phyloP scores from a whole-genome alignment of 2,113 vertebrate genomes.

The Blennius ocellaris region DNA sequence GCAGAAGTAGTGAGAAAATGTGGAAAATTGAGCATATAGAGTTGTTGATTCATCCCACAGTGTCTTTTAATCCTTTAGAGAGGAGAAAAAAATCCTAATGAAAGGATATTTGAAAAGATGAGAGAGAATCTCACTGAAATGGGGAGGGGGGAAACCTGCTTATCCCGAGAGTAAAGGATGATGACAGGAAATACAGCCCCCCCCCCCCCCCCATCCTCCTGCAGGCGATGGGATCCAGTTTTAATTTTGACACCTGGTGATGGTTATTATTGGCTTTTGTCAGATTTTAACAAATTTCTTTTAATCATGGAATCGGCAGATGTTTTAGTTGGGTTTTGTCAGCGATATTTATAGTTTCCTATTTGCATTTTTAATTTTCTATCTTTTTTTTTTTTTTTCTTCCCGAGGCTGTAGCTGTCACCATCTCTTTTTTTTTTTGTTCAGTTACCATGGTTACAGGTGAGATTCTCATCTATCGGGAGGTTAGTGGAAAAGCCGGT shows the following conservation, averaged over 20 bases:
- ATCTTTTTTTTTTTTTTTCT: background rate
- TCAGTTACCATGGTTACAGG: background rate
- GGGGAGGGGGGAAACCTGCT: background rate
- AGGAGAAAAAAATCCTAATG: background rate
- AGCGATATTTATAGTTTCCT: background rate
- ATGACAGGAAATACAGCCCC: background rate
- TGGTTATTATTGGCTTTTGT: background rate
- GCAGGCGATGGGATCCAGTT: background rate
- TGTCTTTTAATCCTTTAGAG: background rate
- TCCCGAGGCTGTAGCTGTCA: background rate
- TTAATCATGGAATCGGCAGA: background rate
- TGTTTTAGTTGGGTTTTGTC: background rate
- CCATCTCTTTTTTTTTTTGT: background rate
- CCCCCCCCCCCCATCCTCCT: background rate
- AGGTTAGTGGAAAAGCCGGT: background rate
- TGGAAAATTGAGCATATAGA: slow-evolving; percentile 25
- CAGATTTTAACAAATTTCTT: too few relatives aligned
- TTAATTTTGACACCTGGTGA: background rate
- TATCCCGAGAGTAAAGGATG: background rate
- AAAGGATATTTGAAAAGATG: background rate
- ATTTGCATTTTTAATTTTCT: background rate
- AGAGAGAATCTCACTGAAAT: background rate
- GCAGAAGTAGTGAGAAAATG: background rate
- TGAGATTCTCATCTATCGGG: background rate
- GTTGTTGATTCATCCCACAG: background rate